Base-by-base conservation (phyloP, 2,888 invertebrate genomes). In the Tipula lateralis region DNA sequence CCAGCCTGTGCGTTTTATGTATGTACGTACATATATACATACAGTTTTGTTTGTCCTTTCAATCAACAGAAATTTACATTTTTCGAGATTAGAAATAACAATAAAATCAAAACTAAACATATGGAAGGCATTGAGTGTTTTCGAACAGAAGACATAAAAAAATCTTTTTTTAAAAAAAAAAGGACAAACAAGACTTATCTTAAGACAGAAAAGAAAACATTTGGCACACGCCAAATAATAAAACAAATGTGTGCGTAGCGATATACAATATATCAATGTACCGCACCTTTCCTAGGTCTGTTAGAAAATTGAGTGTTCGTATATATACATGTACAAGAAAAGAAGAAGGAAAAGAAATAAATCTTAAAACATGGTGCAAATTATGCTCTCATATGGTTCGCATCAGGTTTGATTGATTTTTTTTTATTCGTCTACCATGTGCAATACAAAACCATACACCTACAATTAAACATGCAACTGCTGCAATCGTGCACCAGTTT, bases 221-320 rank as follows among this genome's bases (percentile, higher is more conserved):
- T 66, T 66, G 66, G 66, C 66, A 66, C 66, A 66, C 66, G 66
- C 66, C 66, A 66, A 66, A 66, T 66, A 66, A 19, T 44, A n/a
- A 44, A 36, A 44, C 3, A 44, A n/a, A n/a, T 44, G 16, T 44
- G 12, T 66, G 16, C 16, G 5, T 50, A 36, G 12, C 2, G 7
- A 44, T 44, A 66, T 50, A 50, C 66, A 19, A 19, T 66, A n/a
- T n/a, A 66, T 24, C 66, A 66, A 9, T 66, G 66, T 12, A 24
- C 66, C 24, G 50, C 50, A 50, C 50, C 50, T 50, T 50, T 50
- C 19, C 50, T 50, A 66, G 66, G 66, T 66, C 24, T 66, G 39
- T n/a, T 1, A 12, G 3, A 66, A 24, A 24, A 24, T 66, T 66
- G 2, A 44, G 44, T 66, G 24, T 24, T 7, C 9, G 2, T 24